Percentiles rank a stretch among this genome's conserved stretches.
These are phyloP conservation scores for Drosophila jambulina DNA, from an alignment of 1,140 invertebrate species.

Conservation along the genomic window DNA sequence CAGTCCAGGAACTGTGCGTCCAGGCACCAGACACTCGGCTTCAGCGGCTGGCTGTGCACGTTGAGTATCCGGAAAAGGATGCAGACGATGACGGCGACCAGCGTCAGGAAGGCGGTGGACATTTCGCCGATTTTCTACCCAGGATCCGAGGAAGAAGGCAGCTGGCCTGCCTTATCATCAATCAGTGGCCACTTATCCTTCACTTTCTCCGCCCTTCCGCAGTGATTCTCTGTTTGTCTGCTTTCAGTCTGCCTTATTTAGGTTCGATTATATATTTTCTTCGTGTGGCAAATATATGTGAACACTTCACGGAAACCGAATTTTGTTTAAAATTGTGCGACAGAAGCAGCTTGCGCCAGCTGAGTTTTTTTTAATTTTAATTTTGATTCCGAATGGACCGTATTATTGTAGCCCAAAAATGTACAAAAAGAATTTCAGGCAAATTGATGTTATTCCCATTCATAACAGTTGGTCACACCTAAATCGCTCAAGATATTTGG, in stretches of 20 bases:
- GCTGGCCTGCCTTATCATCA: constrained; percentile 35
- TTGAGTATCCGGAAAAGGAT: constrained; percentile 93
- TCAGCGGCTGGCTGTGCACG: constrained; percentile 91
- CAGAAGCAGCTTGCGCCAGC: constrained; percentile 9
- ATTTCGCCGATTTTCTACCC: constrained; percentile 82
- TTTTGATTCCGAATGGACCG: neutral
- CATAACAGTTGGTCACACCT: neutral
- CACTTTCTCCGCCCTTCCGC: neutral
- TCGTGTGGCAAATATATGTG: constrained; percentile 1
- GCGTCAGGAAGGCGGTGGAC: constrained; percentile 91
- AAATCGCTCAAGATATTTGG: neutral
- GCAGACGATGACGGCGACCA: constrained; percentile 91
- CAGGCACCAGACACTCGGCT: constrained; percentile 90
- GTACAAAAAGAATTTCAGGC: neutral
- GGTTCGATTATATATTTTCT: neutral
- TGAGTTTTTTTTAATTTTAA: constrained; percentile 16
- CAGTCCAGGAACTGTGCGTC: constrained; percentile 91
- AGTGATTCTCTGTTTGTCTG: neutral
- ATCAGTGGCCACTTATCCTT: constrained; percentile 27
- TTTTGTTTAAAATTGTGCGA: constrained; percentile 34
- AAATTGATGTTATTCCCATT: too few species aligned
- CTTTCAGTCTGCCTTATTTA: too few species aligned
- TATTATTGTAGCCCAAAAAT: neutral
- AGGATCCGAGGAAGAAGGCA: constrained; percentile 23
- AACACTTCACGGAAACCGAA: constrained; percentile 40